Evolutionary conservation across 2,113 vertebrate species (phyloP).

Genomic region (Arenaria interpres): DNA sequence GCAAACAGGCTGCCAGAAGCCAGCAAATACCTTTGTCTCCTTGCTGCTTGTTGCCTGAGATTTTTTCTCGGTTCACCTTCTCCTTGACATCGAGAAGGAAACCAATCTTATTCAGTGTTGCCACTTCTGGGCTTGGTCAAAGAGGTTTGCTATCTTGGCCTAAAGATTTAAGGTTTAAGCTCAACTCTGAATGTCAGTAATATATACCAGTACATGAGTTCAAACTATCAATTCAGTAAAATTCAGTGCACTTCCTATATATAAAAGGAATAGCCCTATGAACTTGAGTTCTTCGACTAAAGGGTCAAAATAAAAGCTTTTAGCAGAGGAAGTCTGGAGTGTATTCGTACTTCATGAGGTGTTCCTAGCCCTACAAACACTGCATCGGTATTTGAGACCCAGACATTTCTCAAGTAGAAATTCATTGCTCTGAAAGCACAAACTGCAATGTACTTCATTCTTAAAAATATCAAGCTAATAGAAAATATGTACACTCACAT

Average conservation of each 20-base stretch:
- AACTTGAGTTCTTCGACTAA: not conserved
- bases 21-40: not conserved
- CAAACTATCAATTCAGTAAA: not conserved
- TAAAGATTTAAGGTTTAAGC: not conserved
- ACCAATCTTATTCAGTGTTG: not conserved
- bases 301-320: not conserved
- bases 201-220: fast-evolving
- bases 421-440: not conserved
- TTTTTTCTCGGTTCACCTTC: not conserved
- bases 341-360: not conserved
- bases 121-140: not conserved
- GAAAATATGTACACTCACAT: not conserved
- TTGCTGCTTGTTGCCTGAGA: not conserved
- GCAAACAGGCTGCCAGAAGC: not conserved
- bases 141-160: not conserved
- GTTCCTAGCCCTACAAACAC: not conserved
- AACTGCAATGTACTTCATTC: not conserved
- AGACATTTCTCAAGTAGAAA: not conserved
- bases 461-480: not conserved
- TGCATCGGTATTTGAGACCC: not conserved
- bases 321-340: not conserved
- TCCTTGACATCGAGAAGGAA: not conserved
- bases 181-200: not conserved
- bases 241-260: not conserved
- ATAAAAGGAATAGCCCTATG: not conserved